Evolutionary conservation across 2,888 invertebrate genomes (phyloP).

Genomic region (Drosophila percnosoma): DNA sequence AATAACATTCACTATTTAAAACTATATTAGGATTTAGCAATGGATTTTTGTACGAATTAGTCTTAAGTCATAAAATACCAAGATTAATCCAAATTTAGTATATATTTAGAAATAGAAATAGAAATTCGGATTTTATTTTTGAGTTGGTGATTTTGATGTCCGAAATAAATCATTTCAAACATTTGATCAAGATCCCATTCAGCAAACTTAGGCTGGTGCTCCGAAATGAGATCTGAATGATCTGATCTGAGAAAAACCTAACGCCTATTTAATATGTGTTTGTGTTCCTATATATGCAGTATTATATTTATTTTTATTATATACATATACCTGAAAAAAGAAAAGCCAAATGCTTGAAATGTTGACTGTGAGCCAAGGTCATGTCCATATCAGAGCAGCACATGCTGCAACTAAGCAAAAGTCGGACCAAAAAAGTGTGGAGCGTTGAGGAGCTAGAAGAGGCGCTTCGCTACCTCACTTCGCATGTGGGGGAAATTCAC

Average conservation of each 20-base stretch:
- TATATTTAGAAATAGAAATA: too few species aligned
- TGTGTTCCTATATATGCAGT: background rate
- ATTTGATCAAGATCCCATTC: background rate
- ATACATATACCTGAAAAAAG: background rate
- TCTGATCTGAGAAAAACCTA: background rate
- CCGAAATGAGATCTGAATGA: too few species aligned
- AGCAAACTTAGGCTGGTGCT: background rate
- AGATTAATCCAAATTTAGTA: too few species aligned
- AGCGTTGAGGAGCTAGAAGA: constrained; percentile 80
- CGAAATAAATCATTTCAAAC: background rate
- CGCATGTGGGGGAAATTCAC: constrained; percentile 85
- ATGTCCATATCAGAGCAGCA: constrained; percentile 75
- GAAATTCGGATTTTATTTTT: too few species aligned
- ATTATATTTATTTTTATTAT: background rate
- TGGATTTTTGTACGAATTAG: too few species aligned
- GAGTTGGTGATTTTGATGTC: too few species aligned
- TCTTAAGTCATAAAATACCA: too few species aligned
- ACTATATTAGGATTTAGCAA: background rate
- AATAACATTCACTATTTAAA: background rate
- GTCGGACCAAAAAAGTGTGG: constrained; percentile 76
- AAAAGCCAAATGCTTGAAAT: constrained; percentile 11
- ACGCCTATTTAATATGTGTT: background rate
- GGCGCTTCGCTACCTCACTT: constrained; percentile 86
- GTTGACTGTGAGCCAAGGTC: background rate
- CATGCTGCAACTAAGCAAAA: constrained; percentile 66